phyloP scores from a whole-genome alignment of 2,888 invertebrate species.

The Leuctra nigra region DNA sequence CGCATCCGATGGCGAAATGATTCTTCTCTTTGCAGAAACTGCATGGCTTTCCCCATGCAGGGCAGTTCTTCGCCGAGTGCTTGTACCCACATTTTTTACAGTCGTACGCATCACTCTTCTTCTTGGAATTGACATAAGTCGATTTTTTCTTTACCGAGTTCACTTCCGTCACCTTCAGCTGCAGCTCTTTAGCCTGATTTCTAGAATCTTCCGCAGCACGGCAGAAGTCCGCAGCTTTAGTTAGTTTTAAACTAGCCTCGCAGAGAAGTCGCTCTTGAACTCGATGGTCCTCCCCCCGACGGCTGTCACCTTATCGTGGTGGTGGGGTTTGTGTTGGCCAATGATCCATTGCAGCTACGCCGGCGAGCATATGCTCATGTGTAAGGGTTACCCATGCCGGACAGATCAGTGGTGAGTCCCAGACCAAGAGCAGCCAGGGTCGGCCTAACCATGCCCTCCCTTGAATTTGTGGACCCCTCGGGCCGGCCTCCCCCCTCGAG shows the following conservation, averaged over 20 bases:
- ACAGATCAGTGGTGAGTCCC: too few relatives aligned
- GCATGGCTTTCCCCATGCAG: not conserved
- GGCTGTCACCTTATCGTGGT: too few relatives aligned
- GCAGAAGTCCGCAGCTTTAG: not conserved
- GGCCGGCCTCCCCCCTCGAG: too few relatives aligned
- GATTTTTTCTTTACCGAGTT: too few relatives aligned
- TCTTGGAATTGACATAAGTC: too few relatives aligned
- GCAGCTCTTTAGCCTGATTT: not conserved
- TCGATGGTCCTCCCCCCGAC: too few relatives aligned
- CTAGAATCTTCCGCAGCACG: not conserved
- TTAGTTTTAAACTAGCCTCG: not conserved
- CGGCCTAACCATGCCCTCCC: too few relatives aligned
- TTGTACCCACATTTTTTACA: slow-evolving; percentile 1
- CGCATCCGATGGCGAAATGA: not conserved
- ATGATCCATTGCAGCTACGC: too few relatives aligned
- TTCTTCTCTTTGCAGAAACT: not conserved
- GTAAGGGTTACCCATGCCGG: too few relatives aligned
- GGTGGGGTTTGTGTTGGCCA: too few relatives aligned
- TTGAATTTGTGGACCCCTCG: too few relatives aligned
- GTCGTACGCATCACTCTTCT: not conserved
- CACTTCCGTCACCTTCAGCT: not conserved
- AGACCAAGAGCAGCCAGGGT: too few relatives aligned
- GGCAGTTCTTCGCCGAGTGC: not conserved
- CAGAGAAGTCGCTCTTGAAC: not conserved
- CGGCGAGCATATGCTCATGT: not conserved